These are phyloP conservation scores for Ciconia stormi DNA, from an alignment of 2,113 vertebrate genomes.

Conservation along the genomic window DNA sequence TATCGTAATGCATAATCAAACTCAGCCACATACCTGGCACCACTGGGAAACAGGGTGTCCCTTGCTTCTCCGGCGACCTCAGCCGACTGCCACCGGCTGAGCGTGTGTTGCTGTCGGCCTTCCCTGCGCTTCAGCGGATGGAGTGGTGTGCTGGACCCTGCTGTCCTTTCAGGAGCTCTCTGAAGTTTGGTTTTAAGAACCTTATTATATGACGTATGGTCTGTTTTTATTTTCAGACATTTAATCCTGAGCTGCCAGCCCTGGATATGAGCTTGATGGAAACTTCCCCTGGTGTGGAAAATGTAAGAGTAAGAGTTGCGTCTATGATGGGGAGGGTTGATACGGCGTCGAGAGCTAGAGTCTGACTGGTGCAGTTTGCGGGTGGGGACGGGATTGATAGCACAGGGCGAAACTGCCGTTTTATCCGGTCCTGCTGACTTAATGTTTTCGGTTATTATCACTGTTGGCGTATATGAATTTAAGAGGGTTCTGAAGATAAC, in stretches of 20 bases:
- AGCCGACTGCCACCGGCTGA: background rate
- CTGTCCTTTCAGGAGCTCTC: background rate
- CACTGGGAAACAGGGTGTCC: background rate
- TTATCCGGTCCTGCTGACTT: background rate
- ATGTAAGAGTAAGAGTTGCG: conserved; percentile 44
- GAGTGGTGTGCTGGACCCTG: background rate
- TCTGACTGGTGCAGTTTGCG: background rate
- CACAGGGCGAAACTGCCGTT: background rate
- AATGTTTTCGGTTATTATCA: background rate
- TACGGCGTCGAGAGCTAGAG: background rate
- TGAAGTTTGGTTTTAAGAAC: background rate
- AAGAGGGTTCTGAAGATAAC: background rate
- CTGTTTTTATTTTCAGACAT: conserved; percentile 42
- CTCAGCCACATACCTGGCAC: background rate
- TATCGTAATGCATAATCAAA: background rate
- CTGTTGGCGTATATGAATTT: background rate
- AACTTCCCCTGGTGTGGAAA: conserved; percentile 25
- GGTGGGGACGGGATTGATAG: background rate
- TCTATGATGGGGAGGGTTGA: background rate
- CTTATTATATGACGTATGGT: background rate
- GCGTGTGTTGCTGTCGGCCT: background rate
- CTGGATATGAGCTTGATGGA: conserved; percentile 44
- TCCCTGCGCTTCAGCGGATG: background rate
- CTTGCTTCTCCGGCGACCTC: background rate
- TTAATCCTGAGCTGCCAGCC: conserved; percentile 58